Percentiles rank a stretch among this genome's conserved stretches.
Evolutionary conservation across 2,888 invertebrate species (phyloP).

Genomic region (Lagria hirta): DNA sequence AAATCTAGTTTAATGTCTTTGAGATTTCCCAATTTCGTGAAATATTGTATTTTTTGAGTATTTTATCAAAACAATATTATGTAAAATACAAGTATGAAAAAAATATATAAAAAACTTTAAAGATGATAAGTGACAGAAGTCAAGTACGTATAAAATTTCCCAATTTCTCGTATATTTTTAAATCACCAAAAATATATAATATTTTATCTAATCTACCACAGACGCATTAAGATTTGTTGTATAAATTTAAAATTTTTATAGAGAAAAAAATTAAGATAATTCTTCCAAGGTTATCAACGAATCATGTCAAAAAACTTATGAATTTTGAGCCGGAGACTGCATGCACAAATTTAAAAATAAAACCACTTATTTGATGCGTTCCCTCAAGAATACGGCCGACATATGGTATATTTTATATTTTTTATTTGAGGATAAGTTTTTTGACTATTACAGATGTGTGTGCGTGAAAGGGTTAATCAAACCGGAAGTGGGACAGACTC

Average conservation of each 20-base stretch:
- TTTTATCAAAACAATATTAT: slow-evolving; percentile 9
- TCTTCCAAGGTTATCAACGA: slow-evolving; percentile 20
- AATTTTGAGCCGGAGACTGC: slow-evolving; percentile 3
- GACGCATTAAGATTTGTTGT: slow-evolving; percentile 13
- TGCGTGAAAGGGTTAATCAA: slow-evolving; percentile 28
- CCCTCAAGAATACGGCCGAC: slow-evolving; percentile 22
- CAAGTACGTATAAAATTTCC: no score
- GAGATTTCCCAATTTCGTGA: no score
- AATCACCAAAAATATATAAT: background rate
- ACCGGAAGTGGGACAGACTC: slow-evolving; percentile 26
- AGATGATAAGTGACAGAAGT: no score
- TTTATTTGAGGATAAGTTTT: slow-evolving; percentile 38
- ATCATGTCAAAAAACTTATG: slow-evolving; percentile 5
- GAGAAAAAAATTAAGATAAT: slow-evolving; percentile 15
- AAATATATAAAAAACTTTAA: no score
- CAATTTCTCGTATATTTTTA: no score
- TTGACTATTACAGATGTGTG: slow-evolving; percentile 34
- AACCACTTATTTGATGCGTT: slow-evolving; percentile 23
- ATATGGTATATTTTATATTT: slow-evolving; percentile 44
- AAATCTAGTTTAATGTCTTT: no score
- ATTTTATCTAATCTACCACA: slow-evolving; percentile 22
- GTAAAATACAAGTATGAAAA: no score
- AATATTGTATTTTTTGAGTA: slow-evolving; percentile 6
- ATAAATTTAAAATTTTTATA: slow-evolving; percentile 11
- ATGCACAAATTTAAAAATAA: slow-evolving; percentile 22